Evolutionary conservation across 2,113 vertebrate genomes (phyloP), one percentile per base, ranked within the genome.

Genomic region (Phyllostomus hastatus): DNA sequence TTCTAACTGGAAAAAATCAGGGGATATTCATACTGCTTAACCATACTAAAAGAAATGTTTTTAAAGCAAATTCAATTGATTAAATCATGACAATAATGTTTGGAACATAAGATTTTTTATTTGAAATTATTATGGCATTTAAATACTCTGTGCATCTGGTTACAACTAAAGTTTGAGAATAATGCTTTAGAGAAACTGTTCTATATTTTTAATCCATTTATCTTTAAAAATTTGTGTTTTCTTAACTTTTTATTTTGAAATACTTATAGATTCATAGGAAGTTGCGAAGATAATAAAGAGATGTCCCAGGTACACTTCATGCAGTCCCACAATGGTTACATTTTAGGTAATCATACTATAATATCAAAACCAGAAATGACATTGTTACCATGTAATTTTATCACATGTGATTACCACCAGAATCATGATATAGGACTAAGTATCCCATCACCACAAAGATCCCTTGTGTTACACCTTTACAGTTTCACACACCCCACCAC

Each of bases 121-220:
- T 86, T 57, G 66, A 92, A 82, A 69, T 86, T 79, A 73, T 50
- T 69, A 79, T 14, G 19, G 1, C 4, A 81, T 81, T 90, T 93
- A 95, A 76, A 88, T 88, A 88, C 28, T 46, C 26, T 64, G 28
- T 61, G n/a, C 61, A 70, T 72, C 6, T n/a, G 59, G 19, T 64
- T 76, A 88, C 85, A 96, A 46, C 33, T 67, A n/a, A 73, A 94
- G 26, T 93, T 73, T 86, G 54, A 83, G 46, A 16, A 67, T 61
- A 84, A 82, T 91, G n/a, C 7, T 89, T 93, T 69, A 31, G 15
- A 95, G 57, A 38, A 93, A 61, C 22, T 61, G 4, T 50, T 54
- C 28, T 90, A 83, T 5, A 14, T 75, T 28, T 94, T 78, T 73
- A 90, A 64, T 83, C 5, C 0, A 54, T 75, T 52, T 88, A 26